Base-by-base conservation (phyloP, 2,797 vertebrate genomes). In the Sebastes elongatus region DNA sequence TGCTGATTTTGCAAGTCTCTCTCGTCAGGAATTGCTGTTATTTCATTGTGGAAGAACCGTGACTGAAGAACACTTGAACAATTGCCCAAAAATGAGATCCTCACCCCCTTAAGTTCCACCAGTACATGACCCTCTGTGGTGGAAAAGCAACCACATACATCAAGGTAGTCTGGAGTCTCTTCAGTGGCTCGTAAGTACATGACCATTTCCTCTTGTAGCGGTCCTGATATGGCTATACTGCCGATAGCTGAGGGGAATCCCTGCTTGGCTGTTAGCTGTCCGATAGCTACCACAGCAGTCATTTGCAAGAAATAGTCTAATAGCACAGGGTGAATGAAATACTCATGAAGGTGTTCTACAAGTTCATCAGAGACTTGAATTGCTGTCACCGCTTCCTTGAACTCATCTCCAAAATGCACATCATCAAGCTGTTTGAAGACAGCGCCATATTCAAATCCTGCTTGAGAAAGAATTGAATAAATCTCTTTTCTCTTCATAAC, bases 301-400 rank as follows among this genome's bases (percentile, higher is more conserved):
- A 97, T 97, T 93, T 98, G 97, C 77, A 98, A 78, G 76, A 97
- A 97, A 81, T 91, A 96, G 90, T 98, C 97, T 1, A 98, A 89
- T 7, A 98, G 57, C 61, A 97, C 96, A 16, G 97, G 97, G 76
- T 98, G 97, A 74, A 98, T 92, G 63, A 87, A 95, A 88, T 95
- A 96, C 46, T 96, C 93, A 84, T 96, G 85, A 70, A 98, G 93
- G 73, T 96, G 85, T 56, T 73, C 81, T 23, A 89, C 1, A 0
- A 94, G 86, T 78, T 96, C 93, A 78, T 85, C 78, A 5, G 95
- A 94, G 67, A 97, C 94, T 55, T 77, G 93, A 13, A 98, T 86
- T 35, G 59, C 78, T 56, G 96, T 91, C 73, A 97, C 90, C 25
- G 95, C 96, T 94, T 98, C 97, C 35, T 94, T 96, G 57, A 97